These are phyloP conservation scores for Ophiodon elongatus DNA, from an alignment of 2,113 vertebrate species.

Conservation along the genomic window DNA sequence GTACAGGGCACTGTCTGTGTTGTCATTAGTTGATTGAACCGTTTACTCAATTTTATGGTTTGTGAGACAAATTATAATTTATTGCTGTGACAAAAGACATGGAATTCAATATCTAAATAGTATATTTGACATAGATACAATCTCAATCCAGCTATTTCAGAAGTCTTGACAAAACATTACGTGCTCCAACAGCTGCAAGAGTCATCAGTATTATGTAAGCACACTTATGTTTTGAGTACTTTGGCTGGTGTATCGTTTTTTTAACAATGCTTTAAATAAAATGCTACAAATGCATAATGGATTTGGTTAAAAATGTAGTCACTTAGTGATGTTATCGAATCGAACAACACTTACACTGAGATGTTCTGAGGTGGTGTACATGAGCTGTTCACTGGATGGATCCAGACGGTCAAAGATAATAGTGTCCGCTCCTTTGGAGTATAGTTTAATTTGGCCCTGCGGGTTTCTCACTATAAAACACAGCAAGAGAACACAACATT, in stretches of 20 bases:
- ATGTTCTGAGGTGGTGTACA: conserved; percentile 88
- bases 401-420: conserved; percentile 91
- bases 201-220: neutral
- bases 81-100: neutral
- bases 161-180: neutral
- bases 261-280: neutral
- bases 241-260: neutral
- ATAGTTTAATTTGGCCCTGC: conserved; percentile 89
- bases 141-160: neutral
- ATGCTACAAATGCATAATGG: neutral
- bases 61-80: neutral
- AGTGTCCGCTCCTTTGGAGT: conserved; percentile 93
- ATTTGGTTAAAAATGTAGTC: neutral
- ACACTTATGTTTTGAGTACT: neutral
- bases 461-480: conserved; percentile 87
- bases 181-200: neutral
- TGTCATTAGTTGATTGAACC: neutral
- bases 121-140: neutral
- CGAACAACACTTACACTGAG: conserved; percentile 85
- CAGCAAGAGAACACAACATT: neutral
- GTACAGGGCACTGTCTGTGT: neutral
- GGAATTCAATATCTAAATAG: neutral
- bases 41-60: too few species aligned
- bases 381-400: conserved; percentile 82
- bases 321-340: neutral